These are phyloP conservation scores for Ephialtes manifestator DNA, from an alignment of 2,888 invertebrate species.

Conservation along the genomic window DNA sequence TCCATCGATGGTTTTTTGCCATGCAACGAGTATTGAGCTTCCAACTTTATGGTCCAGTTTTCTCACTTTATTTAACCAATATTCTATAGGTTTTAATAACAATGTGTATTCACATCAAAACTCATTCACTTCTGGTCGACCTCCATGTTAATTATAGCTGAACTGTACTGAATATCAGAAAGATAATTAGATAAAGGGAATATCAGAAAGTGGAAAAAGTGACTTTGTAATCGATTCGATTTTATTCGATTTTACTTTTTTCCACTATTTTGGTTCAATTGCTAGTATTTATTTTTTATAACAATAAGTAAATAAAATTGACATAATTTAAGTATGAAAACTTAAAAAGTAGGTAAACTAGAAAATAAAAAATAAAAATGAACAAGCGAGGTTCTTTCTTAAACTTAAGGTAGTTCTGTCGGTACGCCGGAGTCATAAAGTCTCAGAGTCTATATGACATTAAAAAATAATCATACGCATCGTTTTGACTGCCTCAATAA, in stretches of 20 bases:
- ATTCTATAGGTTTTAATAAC: constrained; percentile 27
- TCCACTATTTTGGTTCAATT: neutral
- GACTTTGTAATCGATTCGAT: neutral
- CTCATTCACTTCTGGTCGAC: neutral
- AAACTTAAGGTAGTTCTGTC: no score
- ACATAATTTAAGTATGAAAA: neutral
- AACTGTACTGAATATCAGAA: neutral
- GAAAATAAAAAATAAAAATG: neutral
- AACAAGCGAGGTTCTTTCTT: no score
- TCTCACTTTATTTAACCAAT: constrained; percentile 3
- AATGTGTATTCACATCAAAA: constrained; percentile 15
- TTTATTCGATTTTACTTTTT: neutral
- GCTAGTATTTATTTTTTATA: neutral
- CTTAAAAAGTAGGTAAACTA: neutral
- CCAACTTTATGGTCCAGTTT: constrained; percentile 4
- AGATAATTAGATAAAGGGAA: neutral
- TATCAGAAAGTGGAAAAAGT: neutral
- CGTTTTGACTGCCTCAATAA: no score
- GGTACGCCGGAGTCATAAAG: no score
- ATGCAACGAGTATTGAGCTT: neutral
- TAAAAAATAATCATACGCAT: no score
- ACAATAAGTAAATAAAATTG: neutral
- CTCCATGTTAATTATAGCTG: neutral
- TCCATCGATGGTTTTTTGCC: no score
- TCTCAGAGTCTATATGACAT: no score